Percentiles rank a stretch among this genome's conserved stretches.
Evolutionary conservation across 1,140 invertebrate species (phyloP).

Genomic region (Hypothenemus hampei): DNA sequence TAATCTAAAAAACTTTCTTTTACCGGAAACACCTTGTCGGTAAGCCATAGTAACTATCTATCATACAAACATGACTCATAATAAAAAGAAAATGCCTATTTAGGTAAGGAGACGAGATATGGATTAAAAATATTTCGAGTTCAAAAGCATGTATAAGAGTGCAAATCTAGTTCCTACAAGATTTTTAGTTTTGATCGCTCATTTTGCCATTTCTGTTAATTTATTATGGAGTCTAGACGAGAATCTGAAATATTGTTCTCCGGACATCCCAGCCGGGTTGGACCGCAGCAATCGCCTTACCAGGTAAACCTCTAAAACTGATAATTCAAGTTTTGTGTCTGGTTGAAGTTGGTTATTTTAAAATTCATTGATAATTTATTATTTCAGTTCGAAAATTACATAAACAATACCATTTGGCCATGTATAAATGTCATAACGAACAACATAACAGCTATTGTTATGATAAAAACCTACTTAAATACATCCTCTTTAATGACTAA

Average conservation of each 20-base stretch:
- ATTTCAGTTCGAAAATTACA: not conserved
- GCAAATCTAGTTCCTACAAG: conserved; percentile 49
- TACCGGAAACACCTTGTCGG: no score
- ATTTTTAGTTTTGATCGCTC: conserved; percentile 53
- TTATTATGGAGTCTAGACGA: conserved; percentile 54
- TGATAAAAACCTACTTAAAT: not conserved
- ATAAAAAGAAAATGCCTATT: no score
- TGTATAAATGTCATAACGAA: not conserved
- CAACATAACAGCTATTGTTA: not conserved
- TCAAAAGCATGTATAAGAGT: conserved; percentile 34
- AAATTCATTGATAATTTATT: not conserved
- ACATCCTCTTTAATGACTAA: not conserved
- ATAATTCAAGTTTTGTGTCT: conserved; percentile 3
- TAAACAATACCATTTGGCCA: not conserved
- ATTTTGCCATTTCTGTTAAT: conserved; percentile 50
- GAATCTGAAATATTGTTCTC: conserved; percentile 50
- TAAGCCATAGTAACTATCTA: no score
- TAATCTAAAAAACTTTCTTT: no score
- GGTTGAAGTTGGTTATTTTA: not conserved
- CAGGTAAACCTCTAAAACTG: conserved; percentile 53
- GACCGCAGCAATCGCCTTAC: conserved; percentile 43
- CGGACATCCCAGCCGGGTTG: conserved; percentile 43
- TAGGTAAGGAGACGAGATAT: no score
- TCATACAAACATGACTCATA: no score
- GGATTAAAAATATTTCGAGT: no score